These are phyloP conservation scores for Polypterus senegalus DNA, from an alignment of 2,113 vertebrate species.

Conservation along the genomic window DNA sequence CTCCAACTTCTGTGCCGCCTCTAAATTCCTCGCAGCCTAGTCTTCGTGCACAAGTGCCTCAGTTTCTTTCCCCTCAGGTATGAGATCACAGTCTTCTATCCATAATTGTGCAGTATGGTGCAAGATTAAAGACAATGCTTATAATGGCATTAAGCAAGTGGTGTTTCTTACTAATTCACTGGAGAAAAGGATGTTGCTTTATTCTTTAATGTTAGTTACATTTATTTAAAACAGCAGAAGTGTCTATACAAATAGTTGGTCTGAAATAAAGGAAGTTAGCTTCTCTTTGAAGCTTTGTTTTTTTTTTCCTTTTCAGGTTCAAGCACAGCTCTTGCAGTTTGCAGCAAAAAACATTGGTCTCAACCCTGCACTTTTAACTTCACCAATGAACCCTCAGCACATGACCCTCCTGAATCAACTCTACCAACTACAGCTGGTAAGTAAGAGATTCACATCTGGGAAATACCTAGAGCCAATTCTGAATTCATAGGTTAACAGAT, in stretches of 20 bases:
- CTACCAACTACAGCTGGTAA: slow-evolving; percentile 98
- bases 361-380: slow-evolving; percentile 99
- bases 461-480: too few species aligned
- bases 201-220: too few species aligned
- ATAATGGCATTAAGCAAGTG: too few species aligned
- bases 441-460: slow-evolving; percentile 20
- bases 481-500: too few species aligned
- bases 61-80: slow-evolving; percentile 99
- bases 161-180: too few species aligned
- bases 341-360: slow-evolving; percentile 99
- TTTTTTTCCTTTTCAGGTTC: slow-evolving; percentile 59
- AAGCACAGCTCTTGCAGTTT: slow-evolving; percentile 99
- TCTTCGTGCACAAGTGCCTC: slow-evolving; percentile 99
- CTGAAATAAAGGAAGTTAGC: too few species aligned
- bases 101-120: too few species aligned
- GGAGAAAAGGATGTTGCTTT: too few species aligned
- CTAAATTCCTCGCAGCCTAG: slow-evolving; percentile 96
- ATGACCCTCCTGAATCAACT: slow-evolving; percentile 99
- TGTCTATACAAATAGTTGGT: too few species aligned
- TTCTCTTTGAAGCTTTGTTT: not conserved
- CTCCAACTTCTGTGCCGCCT: slow-evolving; percentile 82
- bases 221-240: too few species aligned
- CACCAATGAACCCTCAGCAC: slow-evolving; percentile 99
- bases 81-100: not conserved
- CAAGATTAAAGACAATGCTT: too few species aligned